Evolutionary conservation across 2,888 invertebrate species (phyloP).

Genomic region (Andrena minutula): DNA sequence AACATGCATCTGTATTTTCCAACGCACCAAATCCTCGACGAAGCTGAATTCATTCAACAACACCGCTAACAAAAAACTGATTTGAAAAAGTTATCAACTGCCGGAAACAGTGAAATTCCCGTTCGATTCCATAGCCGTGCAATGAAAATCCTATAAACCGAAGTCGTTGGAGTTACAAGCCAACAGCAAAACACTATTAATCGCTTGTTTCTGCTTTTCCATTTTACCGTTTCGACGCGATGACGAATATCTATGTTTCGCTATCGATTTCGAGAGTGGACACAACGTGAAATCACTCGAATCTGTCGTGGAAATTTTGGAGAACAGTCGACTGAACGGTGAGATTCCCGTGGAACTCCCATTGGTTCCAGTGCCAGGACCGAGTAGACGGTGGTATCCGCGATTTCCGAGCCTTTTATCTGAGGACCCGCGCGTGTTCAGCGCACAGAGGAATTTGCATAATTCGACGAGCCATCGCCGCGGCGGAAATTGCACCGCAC

Average conservation of each 20-base stretch:
- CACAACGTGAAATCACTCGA: neutral
- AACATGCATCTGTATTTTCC: too few species aligned
- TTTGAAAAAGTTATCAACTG: neutral
- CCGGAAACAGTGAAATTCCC: neutral
- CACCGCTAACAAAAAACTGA: too few species aligned
- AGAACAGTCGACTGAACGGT: too few species aligned
- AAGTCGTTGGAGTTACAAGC: conserved; percentile 21
- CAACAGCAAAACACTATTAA: conserved; percentile 27
- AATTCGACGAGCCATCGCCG: conserved; percentile 53
- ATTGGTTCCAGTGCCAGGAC: neutral
- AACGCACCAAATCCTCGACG: too few species aligned
- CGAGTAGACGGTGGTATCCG: conserved; percentile 50
- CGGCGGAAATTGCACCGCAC: conserved; percentile 49
- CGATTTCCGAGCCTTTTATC: conserved; percentile 54
- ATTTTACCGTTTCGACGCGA: neutral
- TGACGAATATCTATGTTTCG: conserved; percentile 13
- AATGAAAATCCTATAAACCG: conserved; percentile 46
- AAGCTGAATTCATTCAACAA: too few species aligned
- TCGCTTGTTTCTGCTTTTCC: neutral
- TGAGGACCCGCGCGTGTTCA: conserved; percentile 16
- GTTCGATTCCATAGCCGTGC: neutral
- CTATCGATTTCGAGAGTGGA: neutral
- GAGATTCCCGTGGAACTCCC: neutral
- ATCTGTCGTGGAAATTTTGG: neutral
- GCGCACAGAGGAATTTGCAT: conserved; percentile 63